Evolutionary conservation across 2,797 vertebrate genomes (phyloP).

Genomic region (Betta splendens): DNA sequence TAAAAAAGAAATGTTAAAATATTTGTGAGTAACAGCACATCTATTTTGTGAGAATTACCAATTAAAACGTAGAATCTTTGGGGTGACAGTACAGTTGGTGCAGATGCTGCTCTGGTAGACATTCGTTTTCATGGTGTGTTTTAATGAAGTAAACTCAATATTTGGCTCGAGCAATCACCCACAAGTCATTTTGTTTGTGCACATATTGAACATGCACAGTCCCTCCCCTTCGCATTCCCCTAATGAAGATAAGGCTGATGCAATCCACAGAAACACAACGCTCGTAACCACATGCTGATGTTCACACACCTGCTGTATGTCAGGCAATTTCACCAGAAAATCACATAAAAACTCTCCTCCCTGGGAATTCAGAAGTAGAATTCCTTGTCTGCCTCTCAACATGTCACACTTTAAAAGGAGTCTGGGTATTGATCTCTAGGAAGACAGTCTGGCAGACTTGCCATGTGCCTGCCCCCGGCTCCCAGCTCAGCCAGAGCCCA

Average conservation of each 20-base stretch:
- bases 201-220: slow-evolving; percentile 45
- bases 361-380: slow-evolving; percentile 67
- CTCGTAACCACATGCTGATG: slow-evolving; percentile 63
- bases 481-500: slow-evolving; percentile 68
- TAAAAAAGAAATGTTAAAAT: no score
- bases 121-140: slow-evolving; percentile 2
- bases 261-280: slow-evolving; percentile 78
- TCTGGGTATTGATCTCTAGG: slow-evolving; percentile 75
- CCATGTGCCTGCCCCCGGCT: slow-evolving; percentile 63
- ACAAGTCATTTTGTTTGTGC: slow-evolving; percentile 49
- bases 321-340: slow-evolving; percentile 76
- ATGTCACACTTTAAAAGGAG: slow-evolving; percentile 75
- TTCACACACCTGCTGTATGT: slow-evolving; percentile 64
- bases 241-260: slow-evolving; percentile 77
- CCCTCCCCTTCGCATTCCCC: slow-evolving; percentile 33
- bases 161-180: slow-evolving; percentile 26
- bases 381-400: slow-evolving; percentile 74
- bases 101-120: background rate
- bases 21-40: no score
- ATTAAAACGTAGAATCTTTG: no score
- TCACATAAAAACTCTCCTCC: slow-evolving; percentile 44
- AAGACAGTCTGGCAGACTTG: slow-evolving; percentile 73
- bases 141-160: slow-evolving; percentile 17
- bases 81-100: background rate
- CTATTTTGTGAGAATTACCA: no score